Conservation (phyloP, 2,113 vertebrate species). For the Canis aureus region DNA sequence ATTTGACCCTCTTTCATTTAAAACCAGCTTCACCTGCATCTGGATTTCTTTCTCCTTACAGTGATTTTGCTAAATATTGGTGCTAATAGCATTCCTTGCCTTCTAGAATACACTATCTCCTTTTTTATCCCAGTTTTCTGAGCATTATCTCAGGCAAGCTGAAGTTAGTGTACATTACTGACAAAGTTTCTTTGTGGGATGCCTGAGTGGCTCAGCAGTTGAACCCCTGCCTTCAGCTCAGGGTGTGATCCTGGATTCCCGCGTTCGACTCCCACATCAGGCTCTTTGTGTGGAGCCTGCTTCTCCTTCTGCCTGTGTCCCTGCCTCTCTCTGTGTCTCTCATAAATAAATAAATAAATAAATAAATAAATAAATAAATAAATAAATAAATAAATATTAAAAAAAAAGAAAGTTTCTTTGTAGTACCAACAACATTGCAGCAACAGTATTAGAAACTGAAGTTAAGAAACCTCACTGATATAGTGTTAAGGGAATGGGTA, state of each 20-base stretch:
- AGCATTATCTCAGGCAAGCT: not conserved
- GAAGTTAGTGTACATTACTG: not conserved
- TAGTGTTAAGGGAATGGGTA: not conserved
- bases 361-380: no score
- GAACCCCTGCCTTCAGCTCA: no score
- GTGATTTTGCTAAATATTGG: not conserved
- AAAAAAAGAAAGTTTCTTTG: not conserved
- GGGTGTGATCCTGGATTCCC: no score
- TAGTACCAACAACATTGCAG: not conserved
- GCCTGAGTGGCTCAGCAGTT: no score
- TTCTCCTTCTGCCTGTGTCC: no score
- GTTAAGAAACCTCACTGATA: slow-evolving; percentile 11
- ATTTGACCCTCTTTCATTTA: not conserved
- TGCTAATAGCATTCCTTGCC: not conserved
- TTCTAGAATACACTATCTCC: not conserved
- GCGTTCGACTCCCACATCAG: no score
- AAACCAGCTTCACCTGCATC: not conserved
- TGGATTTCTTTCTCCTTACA: not conserved
- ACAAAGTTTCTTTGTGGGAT: not conserved
- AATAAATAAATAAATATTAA: no score
- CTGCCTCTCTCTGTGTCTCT: no score
- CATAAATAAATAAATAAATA: no score
- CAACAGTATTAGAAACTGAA: not conserved
- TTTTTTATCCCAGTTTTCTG: not conserved
- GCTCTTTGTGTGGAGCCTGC: no score